phyloP scores from a whole-genome alignment of 2,113 vertebrate genomes.

The Dicentrarchus labrax region DNA sequence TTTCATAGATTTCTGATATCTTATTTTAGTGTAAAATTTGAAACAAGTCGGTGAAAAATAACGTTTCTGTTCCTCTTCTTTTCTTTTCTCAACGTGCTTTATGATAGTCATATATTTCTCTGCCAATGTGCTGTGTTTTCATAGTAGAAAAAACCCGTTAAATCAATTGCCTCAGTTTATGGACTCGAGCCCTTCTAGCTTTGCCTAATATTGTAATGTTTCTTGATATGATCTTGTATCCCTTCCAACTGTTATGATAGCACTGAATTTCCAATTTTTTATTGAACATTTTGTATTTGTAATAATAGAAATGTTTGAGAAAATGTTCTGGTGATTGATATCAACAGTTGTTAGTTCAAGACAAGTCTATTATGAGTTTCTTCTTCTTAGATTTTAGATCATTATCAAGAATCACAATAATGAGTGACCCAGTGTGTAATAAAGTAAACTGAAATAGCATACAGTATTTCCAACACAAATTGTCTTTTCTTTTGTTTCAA shows the following conservation, averaged over 20 bases:
- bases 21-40: conserved; percentile 60
- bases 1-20: conserved; percentile 39
- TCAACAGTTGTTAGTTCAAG: conserved; percentile 65
- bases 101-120: conserved; percentile 69
- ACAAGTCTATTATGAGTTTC: conserved; percentile 40
- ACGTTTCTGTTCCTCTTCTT: conserved; percentile 53
- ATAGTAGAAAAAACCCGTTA: conserved; percentile 71
- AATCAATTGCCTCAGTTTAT: conserved; percentile 69
- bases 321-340: conserved; percentile 75
- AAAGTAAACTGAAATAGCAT: conserved; percentile 31
- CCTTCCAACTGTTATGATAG: conserved; percentile 75
- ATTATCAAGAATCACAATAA: conserved; percentile 39
- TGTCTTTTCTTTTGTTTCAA: conserved; percentile 44
- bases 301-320: conserved; percentile 80
- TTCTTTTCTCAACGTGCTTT: conserved; percentile 60
- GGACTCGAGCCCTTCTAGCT: conserved; percentile 67
- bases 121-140: conserved; percentile 72
- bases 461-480: conserved; percentile 30
- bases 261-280: conserved; percentile 84
- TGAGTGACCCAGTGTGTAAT: conserved; percentile 60
- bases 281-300: conserved; percentile 87
- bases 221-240: conserved; percentile 77
- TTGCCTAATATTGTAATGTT: conserved; percentile 75
- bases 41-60: conserved; percentile 65
- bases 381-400: conserved; percentile 65